A percentile compares a stretch with the other conserved stretches of the same genome.
phyloP scores from a whole-genome alignment of 2,797 vertebrate genomes.

The Thripadectes ignobilis region DNA sequence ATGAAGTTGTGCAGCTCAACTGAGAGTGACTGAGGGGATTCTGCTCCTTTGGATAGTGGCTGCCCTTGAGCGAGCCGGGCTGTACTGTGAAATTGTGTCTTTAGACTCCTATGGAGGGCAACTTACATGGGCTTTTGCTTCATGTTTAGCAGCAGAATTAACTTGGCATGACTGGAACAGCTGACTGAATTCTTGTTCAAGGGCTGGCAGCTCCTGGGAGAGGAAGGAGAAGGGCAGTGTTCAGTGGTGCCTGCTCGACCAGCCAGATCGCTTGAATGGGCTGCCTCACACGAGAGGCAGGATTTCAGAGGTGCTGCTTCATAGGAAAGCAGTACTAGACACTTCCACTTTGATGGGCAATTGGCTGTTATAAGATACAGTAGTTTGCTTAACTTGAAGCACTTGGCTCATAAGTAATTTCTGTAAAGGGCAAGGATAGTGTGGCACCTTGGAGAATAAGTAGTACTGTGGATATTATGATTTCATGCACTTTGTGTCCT shows the following conservation, averaged over 20 bases:
- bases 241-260: background rate
- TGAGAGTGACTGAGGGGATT: background rate
- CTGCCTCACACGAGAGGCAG: background rate
- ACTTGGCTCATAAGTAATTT: background rate
- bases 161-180: background rate
- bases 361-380: background rate
- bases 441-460: background rate
- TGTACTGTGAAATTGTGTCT: background rate
- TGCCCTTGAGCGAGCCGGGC: background rate
- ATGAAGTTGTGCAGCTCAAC: accelerated
- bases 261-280: accelerated
- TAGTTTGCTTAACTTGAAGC: background rate
- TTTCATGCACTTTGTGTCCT: background rate
- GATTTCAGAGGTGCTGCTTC: background rate
- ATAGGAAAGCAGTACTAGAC: background rate
- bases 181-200: background rate
- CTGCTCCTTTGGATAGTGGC: background rate
- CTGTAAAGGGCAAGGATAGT: background rate
- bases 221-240: background rate
- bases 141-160: background rate
- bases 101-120: accelerated
- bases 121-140: background rate
- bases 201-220: background rate
- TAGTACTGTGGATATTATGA: background rate
- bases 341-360: background rate